Conservation (phyloP, 2,113 vertebrate species). For the Motacilla alba region DNA sequence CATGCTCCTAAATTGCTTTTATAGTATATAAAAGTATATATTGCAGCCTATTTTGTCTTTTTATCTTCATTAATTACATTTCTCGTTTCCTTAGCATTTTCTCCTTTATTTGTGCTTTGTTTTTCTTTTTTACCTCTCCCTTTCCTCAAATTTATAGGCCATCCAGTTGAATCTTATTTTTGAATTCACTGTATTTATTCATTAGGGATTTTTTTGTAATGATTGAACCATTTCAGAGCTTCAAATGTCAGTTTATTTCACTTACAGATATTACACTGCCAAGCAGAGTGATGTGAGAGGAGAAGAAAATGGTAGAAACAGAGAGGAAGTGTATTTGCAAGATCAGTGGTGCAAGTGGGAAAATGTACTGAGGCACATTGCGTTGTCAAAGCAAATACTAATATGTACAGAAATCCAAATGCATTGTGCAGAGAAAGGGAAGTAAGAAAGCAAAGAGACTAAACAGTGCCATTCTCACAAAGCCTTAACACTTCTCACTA, state of each 20-base stretch:
- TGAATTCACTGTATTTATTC: background rate
- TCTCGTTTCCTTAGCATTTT: background rate
- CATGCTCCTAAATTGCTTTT: background rate
- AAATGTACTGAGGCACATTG: background rate
- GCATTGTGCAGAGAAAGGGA: background rate
- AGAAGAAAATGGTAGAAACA: background rate
- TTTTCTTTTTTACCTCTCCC: background rate
- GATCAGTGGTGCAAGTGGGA: background rate
- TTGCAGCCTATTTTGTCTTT: background rate
- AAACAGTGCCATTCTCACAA: background rate
- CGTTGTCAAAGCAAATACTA: background rate
- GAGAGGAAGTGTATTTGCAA: background rate
- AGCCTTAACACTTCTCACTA: background rate
- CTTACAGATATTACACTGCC: background rate
- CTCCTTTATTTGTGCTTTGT: background rate
- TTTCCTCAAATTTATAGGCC: background rate
- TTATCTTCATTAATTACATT: background rate
- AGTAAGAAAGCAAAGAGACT: background rate
- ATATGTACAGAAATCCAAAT: background rate
- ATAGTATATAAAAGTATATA: background rate
- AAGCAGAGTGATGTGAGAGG: background rate
- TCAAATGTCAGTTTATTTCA: background rate
- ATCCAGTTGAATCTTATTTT: background rate
- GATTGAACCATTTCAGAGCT: background rate
- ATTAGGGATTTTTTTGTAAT: background rate